Conservation (phyloP, 2,888 invertebrate genomes). For the Osmoderma eremita region DNA sequence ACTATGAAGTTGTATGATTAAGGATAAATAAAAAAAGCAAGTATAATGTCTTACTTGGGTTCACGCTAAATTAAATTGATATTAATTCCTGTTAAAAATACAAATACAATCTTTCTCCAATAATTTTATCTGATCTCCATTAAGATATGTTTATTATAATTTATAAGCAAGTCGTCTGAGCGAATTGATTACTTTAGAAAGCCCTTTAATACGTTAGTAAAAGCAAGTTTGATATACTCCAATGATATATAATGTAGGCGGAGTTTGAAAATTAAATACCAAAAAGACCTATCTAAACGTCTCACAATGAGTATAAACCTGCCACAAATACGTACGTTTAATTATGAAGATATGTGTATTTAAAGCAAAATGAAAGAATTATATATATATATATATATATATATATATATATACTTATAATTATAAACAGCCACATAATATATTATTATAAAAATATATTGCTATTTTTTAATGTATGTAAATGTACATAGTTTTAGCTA, state of each 20-base stretch:
- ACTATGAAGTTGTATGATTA: neutral
- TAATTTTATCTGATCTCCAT: neutral
- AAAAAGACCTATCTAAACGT: too few species aligned
- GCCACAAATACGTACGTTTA: conserved; percentile 59
- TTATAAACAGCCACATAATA: conserved; percentile 37
- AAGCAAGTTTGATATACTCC: too few species aligned
- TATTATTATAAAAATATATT: conserved; percentile 44
- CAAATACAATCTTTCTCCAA: neutral
- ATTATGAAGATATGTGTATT: too few species aligned
- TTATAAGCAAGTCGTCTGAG: neutral
- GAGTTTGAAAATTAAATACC: too few species aligned
- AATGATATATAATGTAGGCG: too few species aligned
- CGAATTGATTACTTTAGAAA: neutral
- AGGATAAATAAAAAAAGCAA: too few species aligned
- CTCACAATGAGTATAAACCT: conserved; percentile 52
- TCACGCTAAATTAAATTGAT: neutral
- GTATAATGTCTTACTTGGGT: too few species aligned
- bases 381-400: neutral
- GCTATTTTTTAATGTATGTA: conserved; percentile 51
- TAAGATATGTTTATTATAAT: neutral
- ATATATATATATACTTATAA: neutral
- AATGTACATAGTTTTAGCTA: conserved; percentile 53
- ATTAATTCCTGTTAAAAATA: neutral
- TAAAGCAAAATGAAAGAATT: too few species aligned
- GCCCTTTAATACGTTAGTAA: neutral